These are phyloP conservation scores for Steinernema scapterisci DNA, from an alignment of 2,888 invertebrate genomes.

Conservation along the genomic window DNA sequence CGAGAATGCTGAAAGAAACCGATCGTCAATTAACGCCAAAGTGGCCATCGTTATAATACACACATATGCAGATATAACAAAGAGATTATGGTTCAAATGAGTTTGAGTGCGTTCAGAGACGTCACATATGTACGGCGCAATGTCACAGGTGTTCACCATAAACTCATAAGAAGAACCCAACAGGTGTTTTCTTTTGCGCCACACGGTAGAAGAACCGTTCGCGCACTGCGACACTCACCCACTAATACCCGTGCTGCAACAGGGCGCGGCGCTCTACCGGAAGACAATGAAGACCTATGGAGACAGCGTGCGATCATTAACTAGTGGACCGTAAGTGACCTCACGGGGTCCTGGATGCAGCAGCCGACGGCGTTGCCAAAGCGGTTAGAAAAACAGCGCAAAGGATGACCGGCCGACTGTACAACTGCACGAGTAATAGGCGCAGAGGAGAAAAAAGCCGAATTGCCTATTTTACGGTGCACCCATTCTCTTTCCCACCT, in stretches of 20 bases:
- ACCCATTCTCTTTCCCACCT: slow-evolving; percentile 24
- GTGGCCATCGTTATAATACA: not conserved
- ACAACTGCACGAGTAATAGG: too few species aligned
- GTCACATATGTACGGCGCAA: not conserved
- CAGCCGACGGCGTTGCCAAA: not conserved
- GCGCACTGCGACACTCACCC: not conserved
- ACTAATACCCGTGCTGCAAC: not conserved
- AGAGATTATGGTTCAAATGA: not conserved
- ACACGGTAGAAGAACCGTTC: not conserved
- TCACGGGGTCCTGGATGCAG: not conserved
- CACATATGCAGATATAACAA: slow-evolving; percentile 8
- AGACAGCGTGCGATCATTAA: not conserved
- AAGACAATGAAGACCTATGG: slow-evolving; percentile 13
- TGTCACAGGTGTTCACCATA: slow-evolving; percentile 11
- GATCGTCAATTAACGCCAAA: not conserved
- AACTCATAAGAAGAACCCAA: not conserved
- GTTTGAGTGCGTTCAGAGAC: too few species aligned
- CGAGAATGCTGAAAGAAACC: not conserved
- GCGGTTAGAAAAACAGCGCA: not conserved
- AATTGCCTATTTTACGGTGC: not conserved
- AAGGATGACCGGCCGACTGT: too few species aligned
- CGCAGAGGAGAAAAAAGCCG: too few species aligned
- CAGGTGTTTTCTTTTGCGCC: slow-evolving; percentile 20
- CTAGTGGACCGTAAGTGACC: slow-evolving; percentile 22
- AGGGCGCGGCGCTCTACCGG: not conserved